These are phyloP conservation scores for Pongo pygmaeus DNA, from an alignment of 2,113 vertebrate species.

Conservation along the genomic window DNA sequence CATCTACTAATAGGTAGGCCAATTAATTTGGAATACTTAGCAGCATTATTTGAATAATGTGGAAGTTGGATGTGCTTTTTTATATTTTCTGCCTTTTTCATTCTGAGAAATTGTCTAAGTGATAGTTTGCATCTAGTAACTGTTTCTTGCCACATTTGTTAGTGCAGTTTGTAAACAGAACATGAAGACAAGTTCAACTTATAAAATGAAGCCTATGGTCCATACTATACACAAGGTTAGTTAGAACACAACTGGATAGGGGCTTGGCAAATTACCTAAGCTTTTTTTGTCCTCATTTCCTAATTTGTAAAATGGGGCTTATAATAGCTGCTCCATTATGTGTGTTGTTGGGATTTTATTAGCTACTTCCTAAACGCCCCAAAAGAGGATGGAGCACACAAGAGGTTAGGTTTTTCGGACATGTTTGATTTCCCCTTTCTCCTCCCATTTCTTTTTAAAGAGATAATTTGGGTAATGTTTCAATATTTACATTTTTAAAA, in stretches of 20 bases:
- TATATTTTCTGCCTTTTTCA: not conserved
- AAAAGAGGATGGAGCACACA: not conserved
- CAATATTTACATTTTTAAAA: not conserved
- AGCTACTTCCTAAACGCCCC: not conserved
- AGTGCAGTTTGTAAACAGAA: not conserved
- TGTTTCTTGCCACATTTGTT: not conserved
- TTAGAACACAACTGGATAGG: not conserved
- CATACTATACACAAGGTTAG: not conserved
- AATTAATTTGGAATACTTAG: constrained; percentile 13
- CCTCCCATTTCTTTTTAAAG: not conserved
- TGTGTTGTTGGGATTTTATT: not conserved
- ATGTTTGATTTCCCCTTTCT: not conserved
- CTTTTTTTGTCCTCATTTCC: not conserved
- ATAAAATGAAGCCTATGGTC: not conserved
- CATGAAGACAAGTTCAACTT: not conserved
- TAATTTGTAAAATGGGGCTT: not conserved
- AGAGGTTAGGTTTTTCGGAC: not conserved
- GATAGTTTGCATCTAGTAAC: not conserved
- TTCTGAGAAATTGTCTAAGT: not conserved
- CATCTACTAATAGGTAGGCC: constrained; percentile 25
- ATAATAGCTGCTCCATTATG: not conserved
- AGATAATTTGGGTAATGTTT: not conserved
- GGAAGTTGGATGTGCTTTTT: not conserved
- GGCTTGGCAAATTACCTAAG: not conserved
- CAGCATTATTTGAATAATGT: not conserved